These are phyloP conservation scores for Zosterops hypoxanthus DNA, from an alignment of 2,113 vertebrate genomes.

Conservation along the genomic window DNA sequence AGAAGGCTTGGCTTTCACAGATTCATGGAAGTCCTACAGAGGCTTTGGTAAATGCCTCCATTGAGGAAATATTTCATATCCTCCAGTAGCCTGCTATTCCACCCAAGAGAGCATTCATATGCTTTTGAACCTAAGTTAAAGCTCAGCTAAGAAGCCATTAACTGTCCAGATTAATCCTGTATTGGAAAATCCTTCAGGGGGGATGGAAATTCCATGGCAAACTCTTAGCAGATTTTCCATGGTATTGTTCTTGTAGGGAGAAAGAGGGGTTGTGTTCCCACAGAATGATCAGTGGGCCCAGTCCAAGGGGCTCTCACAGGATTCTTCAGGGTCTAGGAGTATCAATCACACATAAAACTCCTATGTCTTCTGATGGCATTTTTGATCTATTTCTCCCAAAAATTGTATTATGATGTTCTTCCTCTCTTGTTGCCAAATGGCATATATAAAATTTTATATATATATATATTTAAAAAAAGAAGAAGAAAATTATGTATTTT, in stretches of 20 bases:
- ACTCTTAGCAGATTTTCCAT: not conserved
- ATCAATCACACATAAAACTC: not conserved
- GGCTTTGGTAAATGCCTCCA: conserved; percentile 46
- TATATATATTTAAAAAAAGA: too few species aligned
- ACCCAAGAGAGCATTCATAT: conserved; percentile 20
- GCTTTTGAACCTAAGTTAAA: conserved; percentile 30
- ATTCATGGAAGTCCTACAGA: conserved; percentile 43
- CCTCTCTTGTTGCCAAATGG: not conserved
- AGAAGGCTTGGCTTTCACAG: conserved; percentile 32
- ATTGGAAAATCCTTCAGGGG: conserved; percentile 7
- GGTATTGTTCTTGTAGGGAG: conserved; percentile 19
- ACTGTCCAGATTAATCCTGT: not conserved
- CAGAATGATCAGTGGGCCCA: not conserved
- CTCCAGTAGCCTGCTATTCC: conserved; percentile 45
- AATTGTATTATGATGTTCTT: not conserved
- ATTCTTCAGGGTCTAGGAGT: not conserved
- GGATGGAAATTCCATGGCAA: conserved; percentile 29
- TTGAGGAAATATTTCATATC: conserved; percentile 63
- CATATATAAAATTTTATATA: not conserved
- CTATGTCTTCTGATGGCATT: not conserved
- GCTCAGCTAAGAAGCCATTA: conserved; percentile 32
- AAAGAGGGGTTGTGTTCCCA: not conserved
- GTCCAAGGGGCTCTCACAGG: not conserved
- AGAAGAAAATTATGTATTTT: not conserved
- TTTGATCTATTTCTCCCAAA: not conserved